Percentiles rank a stretch among this genome's conserved stretches.
phyloP scores from a whole-genome alignment of 2,113 vertebrate genomes.

The Oreocharis arfaki region DNA sequence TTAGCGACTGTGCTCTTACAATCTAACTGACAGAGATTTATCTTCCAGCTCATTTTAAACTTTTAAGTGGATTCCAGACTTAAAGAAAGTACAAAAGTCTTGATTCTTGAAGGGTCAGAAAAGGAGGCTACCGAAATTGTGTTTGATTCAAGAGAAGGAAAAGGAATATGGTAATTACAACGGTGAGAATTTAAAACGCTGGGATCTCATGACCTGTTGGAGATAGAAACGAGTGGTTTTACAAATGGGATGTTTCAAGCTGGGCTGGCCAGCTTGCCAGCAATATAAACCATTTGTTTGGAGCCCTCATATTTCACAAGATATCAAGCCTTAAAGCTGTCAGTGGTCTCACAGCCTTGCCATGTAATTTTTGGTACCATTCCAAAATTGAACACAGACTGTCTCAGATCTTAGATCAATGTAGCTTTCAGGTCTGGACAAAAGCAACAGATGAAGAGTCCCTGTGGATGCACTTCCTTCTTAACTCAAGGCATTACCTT shows the following conservation, averaged over 20 bases:
- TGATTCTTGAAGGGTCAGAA: constrained; percentile 29
- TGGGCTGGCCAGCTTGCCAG: constrained; percentile 9
- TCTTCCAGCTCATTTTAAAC: constrained; percentile 44
- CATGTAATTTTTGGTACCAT: background rate
- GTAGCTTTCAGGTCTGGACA: constrained; percentile 29
- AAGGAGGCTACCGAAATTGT: background rate
- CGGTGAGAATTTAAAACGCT: background rate
- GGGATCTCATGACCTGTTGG: background rate
- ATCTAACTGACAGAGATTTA: constrained; percentile 33
- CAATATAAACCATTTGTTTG: constrained; percentile 33
- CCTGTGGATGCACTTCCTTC: constrained; percentile 6
- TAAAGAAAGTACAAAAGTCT: constrained; percentile 26
- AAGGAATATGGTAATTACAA: constrained; percentile 29
- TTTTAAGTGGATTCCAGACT: constrained; percentile 50
- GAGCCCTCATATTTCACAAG: constrained; percentile 12
- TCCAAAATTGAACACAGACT: constrained; percentile 27
- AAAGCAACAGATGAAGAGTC: constrained; percentile 31
- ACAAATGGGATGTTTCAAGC: constrained; percentile 1
- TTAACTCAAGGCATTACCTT: background rate
- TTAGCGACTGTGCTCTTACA: background rate
- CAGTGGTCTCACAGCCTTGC: constrained; percentile 12
- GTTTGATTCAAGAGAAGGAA: constrained; percentile 4
- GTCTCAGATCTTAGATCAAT: constrained; percentile 45
- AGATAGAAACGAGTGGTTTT: background rate
- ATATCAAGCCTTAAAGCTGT: constrained; percentile 41